A percentile compares a stretch with the other conserved stretches of the same genome.
phyloP scores from a whole-genome alignment of 2,797 vertebrate species.

The Ceryle rudis region DNA sequence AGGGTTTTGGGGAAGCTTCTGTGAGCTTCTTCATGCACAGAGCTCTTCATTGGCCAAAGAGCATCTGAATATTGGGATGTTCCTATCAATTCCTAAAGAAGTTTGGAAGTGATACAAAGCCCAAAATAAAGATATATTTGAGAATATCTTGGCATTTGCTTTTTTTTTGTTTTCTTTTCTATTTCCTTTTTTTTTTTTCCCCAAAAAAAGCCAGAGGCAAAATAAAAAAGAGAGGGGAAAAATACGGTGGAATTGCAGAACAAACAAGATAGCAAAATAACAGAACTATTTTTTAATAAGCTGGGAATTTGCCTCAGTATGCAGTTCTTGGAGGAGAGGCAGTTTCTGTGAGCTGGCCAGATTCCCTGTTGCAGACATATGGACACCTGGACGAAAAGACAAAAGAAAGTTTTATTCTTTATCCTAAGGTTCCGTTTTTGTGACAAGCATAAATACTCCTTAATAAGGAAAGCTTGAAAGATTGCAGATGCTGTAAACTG shows the following conservation, averaged over 20 bases:
- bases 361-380: background rate
- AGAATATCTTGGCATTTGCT: background rate
- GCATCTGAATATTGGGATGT: background rate
- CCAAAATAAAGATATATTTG: background rate
- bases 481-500: background rate
- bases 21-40: background rate
- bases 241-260: background rate
- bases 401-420: conserved; percentile 43
- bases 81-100: background rate
- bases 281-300: conserved; percentile 73
- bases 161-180: background rate
- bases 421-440: background rate
- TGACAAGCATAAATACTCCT: background rate
- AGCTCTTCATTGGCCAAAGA: background rate
- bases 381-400: conserved; percentile 61
- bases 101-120: background rate
- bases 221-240: background rate
- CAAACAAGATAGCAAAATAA: conserved; percentile 65
- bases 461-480: background rate
- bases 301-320: conserved; percentile 63
- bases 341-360: conserved; percentile 30
- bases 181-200: accelerated
- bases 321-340: conserved; percentile 35
- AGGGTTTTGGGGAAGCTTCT: background rate
- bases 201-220: background rate